Percentiles rank a stretch among this genome's conserved stretches.
These are phyloP conservation scores for Andricus quercusramuli DNA, from an alignment of 2,888 invertebrate genomes.

Conservation along the genomic window DNA sequence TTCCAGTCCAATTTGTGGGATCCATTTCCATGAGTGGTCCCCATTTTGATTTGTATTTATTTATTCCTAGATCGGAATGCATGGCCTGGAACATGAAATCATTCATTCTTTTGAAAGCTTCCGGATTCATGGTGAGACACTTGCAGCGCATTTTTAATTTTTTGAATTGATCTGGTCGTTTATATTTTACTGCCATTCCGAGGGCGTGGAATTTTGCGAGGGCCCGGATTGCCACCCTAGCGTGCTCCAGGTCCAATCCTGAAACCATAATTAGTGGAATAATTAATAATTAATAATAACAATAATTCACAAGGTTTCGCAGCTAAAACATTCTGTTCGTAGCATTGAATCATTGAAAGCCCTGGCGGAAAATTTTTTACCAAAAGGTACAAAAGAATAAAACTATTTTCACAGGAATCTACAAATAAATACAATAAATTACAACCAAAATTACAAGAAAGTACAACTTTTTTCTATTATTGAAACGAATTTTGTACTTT, in stretches of 20 bases:
- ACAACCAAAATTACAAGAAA: too few relatives aligned
- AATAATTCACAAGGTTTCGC: too few relatives aligned
- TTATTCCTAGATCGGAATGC: conserved; percentile 67
- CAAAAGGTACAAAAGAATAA: too few relatives aligned
- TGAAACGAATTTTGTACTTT: fast-evolving
- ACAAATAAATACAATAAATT: too few relatives aligned
- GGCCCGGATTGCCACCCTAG: conserved; percentile 78
- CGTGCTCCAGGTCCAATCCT: conserved; percentile 80
- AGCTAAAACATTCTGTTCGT: too few relatives aligned
- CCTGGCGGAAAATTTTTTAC: too few relatives aligned
- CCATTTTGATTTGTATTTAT: conserved; percentile 42
- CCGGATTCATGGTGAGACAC: conserved; percentile 66
- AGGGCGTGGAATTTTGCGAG: conserved; percentile 82
- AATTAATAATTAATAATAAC: too few relatives aligned
- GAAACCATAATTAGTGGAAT: background rate
- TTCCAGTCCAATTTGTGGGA: conserved; percentile 37
- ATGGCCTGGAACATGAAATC: conserved; percentile 47
- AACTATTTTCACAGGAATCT: too few relatives aligned
- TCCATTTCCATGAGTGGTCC: conserved; percentile 7
- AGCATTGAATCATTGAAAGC: too few relatives aligned
- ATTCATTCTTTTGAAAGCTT: conserved; percentile 61
- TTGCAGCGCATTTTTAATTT: conserved; percentile 68
- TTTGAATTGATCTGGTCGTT: conserved; percentile 70
- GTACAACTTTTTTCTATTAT: too few relatives aligned
- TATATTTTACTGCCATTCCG: conserved; percentile 80